phyloP scores from a whole-genome alignment of 2,797 vertebrate genomes.

The Acanthurus lineatus region DNA sequence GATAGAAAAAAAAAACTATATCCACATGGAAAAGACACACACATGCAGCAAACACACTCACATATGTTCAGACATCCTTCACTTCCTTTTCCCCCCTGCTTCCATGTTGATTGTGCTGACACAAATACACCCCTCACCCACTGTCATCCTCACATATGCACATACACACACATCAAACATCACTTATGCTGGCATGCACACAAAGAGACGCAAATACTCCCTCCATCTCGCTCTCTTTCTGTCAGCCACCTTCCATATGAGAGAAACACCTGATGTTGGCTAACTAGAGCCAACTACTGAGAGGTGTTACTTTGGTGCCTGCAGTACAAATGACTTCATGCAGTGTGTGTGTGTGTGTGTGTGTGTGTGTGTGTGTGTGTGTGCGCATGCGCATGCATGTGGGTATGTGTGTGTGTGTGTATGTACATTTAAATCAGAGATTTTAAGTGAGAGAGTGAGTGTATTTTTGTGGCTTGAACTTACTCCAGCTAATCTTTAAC shows the following conservation, averaged over 20 bases:
- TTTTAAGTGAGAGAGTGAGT: conserved; percentile 15
- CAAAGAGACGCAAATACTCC: conserved; percentile 53
- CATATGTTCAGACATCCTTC: conserved; percentile 56
- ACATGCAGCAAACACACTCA: conserved; percentile 3
- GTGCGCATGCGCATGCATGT: conserved; percentile 24
- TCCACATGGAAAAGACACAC: conserved; percentile 18
- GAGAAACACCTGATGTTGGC: conserved; percentile 61
- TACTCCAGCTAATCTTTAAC: conserved; percentile 47
- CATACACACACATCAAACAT: conserved; percentile 65
- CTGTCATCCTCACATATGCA: conserved; percentile 56
- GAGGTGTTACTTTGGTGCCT: conserved; percentile 36
- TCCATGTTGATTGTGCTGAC: conserved; percentile 60
- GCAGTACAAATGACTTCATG: conserved; percentile 49
- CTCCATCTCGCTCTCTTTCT: conserved; percentile 15
- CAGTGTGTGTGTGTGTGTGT: conserved; percentile 10
- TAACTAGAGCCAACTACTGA: conserved; percentile 28
- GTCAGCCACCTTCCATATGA: conserved; percentile 41
- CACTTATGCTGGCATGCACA: conserved; percentile 56
- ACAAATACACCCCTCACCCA: conserved; percentile 63
- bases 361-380: conserved; percentile 10
- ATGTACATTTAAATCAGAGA: conserved; percentile 14
- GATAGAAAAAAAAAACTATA: background rate
- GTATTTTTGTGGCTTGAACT: conserved; percentile 22
- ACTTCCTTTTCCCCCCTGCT: conserved; percentile 49
- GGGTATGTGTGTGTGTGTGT: conserved; percentile 13